A percentile compares a stretch with the other conserved stretches of the same genome.
phyloP scores from a whole-genome alignment of 2,797 vertebrate species.

The Enteromius argenteus region DNA sequence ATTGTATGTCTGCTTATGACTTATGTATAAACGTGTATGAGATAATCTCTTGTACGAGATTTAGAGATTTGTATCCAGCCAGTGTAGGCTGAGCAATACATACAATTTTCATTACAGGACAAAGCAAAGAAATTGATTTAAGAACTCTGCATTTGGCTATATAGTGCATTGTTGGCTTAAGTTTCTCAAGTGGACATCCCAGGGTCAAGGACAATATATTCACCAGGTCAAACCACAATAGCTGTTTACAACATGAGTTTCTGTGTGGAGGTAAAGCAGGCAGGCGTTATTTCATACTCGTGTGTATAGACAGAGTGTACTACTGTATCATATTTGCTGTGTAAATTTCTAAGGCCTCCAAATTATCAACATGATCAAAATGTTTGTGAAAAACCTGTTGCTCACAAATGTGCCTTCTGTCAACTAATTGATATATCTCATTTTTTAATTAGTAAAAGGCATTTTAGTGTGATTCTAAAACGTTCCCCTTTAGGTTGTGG shows the following conservation, averaged over 20 bases:
- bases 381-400: background rate
- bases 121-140: background rate
- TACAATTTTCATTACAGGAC: background rate
- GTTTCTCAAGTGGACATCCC: background rate
- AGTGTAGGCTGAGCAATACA: background rate
- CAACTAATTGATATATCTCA: no score
- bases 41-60: background rate
- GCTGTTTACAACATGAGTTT: background rate
- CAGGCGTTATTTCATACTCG: background rate
- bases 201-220: background rate
- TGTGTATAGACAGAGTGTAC: background rate
- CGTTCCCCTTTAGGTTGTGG: background rate
- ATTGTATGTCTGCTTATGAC: constrained; percentile 8
- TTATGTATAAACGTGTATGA: background rate
- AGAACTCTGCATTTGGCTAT: background rate
- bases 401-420: background rate
- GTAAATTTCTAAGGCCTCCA: background rate
- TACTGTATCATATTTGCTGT: background rate
- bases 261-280: background rate
- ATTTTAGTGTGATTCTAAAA: background rate
- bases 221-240: background rate
- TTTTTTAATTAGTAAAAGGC: background rate
- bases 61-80: background rate
- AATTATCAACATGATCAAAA: background rate
- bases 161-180: background rate